Evolutionary conservation across 1,140 invertebrate genomes (phyloP).

Genomic region (Camponotus floridanus): DNA sequence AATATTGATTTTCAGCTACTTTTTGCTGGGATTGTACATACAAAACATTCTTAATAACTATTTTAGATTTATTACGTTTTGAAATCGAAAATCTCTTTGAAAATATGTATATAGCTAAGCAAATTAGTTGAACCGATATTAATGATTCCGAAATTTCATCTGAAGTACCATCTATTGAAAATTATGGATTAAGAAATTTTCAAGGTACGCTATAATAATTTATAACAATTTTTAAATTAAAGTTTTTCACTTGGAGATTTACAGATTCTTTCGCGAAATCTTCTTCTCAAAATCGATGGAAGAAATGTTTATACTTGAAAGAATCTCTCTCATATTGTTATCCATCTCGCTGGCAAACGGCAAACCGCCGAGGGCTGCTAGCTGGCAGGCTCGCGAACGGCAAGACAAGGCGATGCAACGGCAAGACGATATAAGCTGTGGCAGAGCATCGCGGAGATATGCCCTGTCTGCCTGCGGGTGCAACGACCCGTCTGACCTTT

Average conservation of each 20-base stretch:
- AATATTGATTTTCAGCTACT: no score
- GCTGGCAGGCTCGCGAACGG: constrained; percentile 62
- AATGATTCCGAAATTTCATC: background rate
- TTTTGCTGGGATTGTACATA: no score
- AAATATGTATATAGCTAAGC: background rate
- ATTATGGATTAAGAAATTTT: background rate
- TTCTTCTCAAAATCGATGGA: background rate
- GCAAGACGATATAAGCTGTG: constrained; percentile 57
- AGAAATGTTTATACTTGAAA: background rate
- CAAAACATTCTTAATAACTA: no score
- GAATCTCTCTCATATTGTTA: background rate
- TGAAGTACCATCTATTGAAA: background rate
- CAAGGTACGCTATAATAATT: no score
- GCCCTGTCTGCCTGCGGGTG: constrained; percentile 85
- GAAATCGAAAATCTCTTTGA: background rate
- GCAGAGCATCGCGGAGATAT: constrained; percentile 82
- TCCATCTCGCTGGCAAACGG: constrained; percentile 22
- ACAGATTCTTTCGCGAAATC: no score
- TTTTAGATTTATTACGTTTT: background rate
- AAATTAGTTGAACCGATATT: background rate
- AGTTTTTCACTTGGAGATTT: background rate
- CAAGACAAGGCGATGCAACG: constrained; percentile 67
- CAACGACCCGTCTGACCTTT: constrained; percentile 85
- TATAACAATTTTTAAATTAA: background rate
- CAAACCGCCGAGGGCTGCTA: constrained; percentile 62